These are phyloP conservation scores for Zenarchopterus dispar DNA, from an alignment of 2,797 vertebrate species.

Conservation along the genomic window DNA sequence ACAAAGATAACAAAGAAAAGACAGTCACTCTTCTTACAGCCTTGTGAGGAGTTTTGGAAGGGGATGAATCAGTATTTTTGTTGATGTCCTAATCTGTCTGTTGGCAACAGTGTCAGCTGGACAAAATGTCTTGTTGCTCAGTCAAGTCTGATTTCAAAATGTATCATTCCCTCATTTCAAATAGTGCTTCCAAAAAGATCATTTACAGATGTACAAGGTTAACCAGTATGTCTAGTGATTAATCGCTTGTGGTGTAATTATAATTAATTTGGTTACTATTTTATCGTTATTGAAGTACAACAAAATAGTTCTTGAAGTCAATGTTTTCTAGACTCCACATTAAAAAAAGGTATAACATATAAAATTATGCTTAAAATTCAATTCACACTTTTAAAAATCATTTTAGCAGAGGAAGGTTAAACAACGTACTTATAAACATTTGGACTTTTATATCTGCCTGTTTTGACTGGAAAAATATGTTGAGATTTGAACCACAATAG, in stretches of 20 bases:
- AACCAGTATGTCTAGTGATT: not conserved
- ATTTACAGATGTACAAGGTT: not conserved
- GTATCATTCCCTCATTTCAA: slow-evolving; percentile 10
- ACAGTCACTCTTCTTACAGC: slow-evolving; percentile 57
- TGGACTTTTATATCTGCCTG: too few relatives aligned
- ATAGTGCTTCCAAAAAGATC: not conserved
- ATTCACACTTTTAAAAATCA: too few relatives aligned
- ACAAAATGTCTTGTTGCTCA: slow-evolving; percentile 7
- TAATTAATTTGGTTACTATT: not conserved
- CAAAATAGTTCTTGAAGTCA: not conserved
- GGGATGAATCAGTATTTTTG: slow-evolving; percentile 21
- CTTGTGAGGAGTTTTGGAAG: slow-evolving; percentile 28
- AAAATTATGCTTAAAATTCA: not conserved
- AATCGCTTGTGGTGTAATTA: not conserved
- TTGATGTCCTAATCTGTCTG: slow-evolving; percentile 30
- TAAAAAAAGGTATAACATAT: not conserved
- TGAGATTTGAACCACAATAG: too few relatives aligned
- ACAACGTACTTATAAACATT: too few relatives aligned
- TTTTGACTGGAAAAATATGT: too few relatives aligned
- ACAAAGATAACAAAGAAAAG: slow-evolving; percentile 62
- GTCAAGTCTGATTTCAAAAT: slow-evolving; percentile 24
- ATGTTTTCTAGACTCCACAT: slow-evolving; percentile 1
- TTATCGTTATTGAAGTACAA: not conserved
- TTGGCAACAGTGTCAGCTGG: slow-evolving; percentile 9
- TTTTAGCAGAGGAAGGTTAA: too few relatives aligned